Evolutionary conservation across 2,888 invertebrate species (phyloP).

Genomic region (Agonum fuliginosum): DNA sequence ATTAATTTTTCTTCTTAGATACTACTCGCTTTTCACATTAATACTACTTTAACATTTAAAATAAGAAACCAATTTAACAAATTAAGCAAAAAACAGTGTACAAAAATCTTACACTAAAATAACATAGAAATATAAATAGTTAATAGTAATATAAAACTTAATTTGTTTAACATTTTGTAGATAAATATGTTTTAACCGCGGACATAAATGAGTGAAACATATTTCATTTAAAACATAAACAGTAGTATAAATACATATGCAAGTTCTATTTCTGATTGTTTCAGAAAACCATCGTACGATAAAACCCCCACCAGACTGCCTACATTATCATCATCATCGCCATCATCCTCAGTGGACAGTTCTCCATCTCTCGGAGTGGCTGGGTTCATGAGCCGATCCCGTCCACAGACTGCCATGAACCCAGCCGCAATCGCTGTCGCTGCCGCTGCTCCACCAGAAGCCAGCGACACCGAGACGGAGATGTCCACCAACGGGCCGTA

Average conservation of each 20-base stretch:
- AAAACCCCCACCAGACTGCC: constrained; percentile 34
- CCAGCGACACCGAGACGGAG: constrained; percentile 66
- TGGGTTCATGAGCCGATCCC: constrained; percentile 71
- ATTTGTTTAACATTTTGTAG: too few relatives aligned
- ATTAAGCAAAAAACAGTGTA: too few relatives aligned
- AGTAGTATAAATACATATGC: too few relatives aligned
- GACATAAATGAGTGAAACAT: too few relatives aligned
- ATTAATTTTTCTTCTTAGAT: constrained; percentile 5
- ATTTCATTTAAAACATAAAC: too few relatives aligned
- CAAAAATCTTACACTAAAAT: too few relatives aligned
- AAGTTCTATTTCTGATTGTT: too few relatives aligned
- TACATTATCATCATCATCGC: constrained; percentile 55
- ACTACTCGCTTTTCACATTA: constrained; percentile 18
- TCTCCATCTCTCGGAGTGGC: constrained; percentile 72
- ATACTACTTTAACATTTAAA: constrained; percentile 8
- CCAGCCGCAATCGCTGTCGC: constrained; percentile 60
- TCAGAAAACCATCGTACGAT: constrained; percentile 16
- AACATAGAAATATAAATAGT: too few relatives aligned
- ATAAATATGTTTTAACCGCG: too few relatives aligned
- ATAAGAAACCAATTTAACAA: neutral
- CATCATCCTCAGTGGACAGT: constrained; percentile 60
- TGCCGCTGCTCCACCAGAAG: constrained; percentile 61
- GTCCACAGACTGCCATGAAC: constrained; percentile 67
- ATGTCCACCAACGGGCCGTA: constrained; percentile 79
- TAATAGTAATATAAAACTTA: too few relatives aligned